These are phyloP conservation scores for Cliona cf. orientalis DNA, from an alignment of 37 sponge, comb jelly and placozoan genomes.

Conservation along the genomic window DNA sequence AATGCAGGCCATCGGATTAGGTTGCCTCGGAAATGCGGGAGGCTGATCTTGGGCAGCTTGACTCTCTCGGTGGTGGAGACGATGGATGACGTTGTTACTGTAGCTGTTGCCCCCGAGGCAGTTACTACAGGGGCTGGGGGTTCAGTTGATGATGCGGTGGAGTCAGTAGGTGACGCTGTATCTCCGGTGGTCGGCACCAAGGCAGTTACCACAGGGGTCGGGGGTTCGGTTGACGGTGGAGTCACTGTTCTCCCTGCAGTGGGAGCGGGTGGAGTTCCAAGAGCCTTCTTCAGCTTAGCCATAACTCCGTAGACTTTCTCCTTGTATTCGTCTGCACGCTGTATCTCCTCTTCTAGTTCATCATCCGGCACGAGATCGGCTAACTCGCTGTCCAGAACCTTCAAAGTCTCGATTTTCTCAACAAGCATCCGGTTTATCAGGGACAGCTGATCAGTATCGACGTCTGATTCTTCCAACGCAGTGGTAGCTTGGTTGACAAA, in stretches of 20 bases:
- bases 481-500: conserved; percentile 24
- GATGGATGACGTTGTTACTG: neutral
- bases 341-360: conserved; percentile 46
- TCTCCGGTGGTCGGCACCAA: neutral
- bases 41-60: conserved; percentile 26
- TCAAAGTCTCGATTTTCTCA: conserved; percentile 8
- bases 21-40: conserved; percentile 19
- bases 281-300: conserved; percentile 17
- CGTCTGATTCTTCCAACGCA: conserved; percentile 4
- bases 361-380: conserved; percentile 20
- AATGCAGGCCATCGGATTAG: conserved; percentile 24
- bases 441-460: conserved; percentile 11
- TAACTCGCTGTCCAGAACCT: conserved; percentile 18
- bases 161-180: neutral
- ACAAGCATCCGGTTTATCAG: neutral
- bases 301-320: conserved; percentile 16
- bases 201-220: neutral
- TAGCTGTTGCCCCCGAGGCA: neutral
- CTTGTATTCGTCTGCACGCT: conserved; percentile 9
- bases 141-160: neutral
- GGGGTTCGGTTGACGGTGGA: neutral
- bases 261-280: neutral
- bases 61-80: neutral
- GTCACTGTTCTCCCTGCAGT: neutral
- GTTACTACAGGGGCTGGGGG: neutral